These are phyloP conservation scores for Drosophila triauraria DNA, from an alignment of 1,140 invertebrate genomes.

Conservation along the genomic window DNA sequence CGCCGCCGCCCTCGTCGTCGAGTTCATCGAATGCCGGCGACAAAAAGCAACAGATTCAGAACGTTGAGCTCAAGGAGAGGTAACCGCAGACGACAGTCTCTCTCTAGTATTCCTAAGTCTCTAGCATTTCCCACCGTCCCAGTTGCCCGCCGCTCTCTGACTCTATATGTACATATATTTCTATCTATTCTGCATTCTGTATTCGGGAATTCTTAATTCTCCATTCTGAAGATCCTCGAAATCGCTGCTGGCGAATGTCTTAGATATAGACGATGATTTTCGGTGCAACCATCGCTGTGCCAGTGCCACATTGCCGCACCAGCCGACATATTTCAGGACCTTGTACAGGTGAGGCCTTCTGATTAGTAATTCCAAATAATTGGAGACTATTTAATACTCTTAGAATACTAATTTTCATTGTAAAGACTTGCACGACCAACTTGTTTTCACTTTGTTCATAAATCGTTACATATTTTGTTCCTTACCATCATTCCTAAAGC, in stretches of 20 bases:
- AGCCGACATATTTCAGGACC: conserved; percentile 83
- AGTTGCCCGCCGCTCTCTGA: conserved; percentile 5
- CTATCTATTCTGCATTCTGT: conserved; percentile 1
- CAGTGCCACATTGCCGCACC: conserved; percentile 80
- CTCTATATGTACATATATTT: conserved; percentile 3
- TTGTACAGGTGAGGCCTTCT: conserved; percentile 74
- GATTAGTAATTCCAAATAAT: not conserved
- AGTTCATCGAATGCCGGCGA: conserved; percentile 86
- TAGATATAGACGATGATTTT: conserved; percentile 97
- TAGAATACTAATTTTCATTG: not conserved
- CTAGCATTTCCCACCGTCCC: not conserved
- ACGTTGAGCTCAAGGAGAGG: conserved; percentile 85
- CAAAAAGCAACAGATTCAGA: conserved; percentile 84
- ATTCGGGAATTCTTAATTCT: not conserved
- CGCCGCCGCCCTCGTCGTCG: conserved; percentile 87
- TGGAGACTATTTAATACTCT: not conserved
- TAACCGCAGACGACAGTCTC: conserved; percentile 51
- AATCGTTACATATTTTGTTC: not conserved
- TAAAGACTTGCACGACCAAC: not conserved
- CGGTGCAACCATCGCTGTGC: conserved; percentile 87
- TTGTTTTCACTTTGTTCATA: too few species aligned
- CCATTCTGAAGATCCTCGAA: conserved; percentile 89
- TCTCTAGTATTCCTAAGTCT: not conserved
- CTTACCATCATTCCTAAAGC: not conserved
- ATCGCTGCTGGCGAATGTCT: conserved; percentile 96